A percentile compares a stretch with the other conserved stretches of the same genome.
These are phyloP conservation scores for Sesamia nonagrioides DNA, from an alignment of 1,140 invertebrate genomes.

Conservation along the genomic window DNA sequence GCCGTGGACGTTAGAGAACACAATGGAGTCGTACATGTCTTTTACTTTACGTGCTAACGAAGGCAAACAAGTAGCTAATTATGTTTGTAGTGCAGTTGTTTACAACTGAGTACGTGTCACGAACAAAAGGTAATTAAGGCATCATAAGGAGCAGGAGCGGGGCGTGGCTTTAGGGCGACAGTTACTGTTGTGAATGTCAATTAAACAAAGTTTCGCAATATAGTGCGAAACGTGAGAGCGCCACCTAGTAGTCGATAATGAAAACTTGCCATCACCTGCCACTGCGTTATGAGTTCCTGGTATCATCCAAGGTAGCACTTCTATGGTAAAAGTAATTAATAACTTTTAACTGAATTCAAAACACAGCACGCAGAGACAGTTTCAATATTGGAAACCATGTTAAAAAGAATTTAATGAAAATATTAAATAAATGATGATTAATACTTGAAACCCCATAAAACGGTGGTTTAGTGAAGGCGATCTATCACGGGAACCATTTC, in stretches of 20 bases:
- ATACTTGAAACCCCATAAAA: conserved; percentile 34
- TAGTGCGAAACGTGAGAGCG: conserved; percentile 35
- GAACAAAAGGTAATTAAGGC: conserved; percentile 50
- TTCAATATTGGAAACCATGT: not conserved
- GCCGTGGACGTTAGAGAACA: not conserved
- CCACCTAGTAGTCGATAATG: conserved; percentile 49
- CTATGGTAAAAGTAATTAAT: not conserved
- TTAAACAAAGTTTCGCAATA: conserved; percentile 59
- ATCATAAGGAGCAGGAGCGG: conserved; percentile 42
- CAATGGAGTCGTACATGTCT: conserved; percentile 7
- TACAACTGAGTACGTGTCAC: conserved; percentile 42
- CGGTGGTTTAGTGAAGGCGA: conserved; percentile 24
- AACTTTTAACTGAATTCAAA: not conserved
- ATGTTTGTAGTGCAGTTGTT: conserved; percentile 40
- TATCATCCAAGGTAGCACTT: not conserved
- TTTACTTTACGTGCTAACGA: conserved; percentile 19
- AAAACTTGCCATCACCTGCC: conserved; percentile 44
- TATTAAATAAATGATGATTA: conserved; percentile 30
- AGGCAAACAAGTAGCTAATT: conserved; percentile 39
- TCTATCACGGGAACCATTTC: conserved; percentile 51
- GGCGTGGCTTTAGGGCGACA: conserved; percentile 23
- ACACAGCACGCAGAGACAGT: too few species aligned
- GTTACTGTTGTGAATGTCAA: conserved; percentile 57
- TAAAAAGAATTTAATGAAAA: not conserved
- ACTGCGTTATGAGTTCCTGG: conserved; percentile 22